phyloP scores from a whole-genome alignment of 1,140 invertebrate species.

The Panagrolaimus sp. region DNA sequence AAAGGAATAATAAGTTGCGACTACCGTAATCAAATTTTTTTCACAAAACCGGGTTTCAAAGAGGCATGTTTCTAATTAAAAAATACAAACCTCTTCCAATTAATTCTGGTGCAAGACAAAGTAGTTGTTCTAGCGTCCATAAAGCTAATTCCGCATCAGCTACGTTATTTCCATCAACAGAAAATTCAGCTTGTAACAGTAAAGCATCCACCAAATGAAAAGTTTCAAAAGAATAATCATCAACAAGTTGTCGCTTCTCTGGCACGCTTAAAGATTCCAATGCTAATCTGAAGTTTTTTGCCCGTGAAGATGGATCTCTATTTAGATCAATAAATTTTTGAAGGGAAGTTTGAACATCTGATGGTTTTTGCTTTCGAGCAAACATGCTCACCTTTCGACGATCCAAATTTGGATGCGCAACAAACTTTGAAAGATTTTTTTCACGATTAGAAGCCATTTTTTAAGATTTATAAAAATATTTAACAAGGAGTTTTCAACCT shows the following conservation, averaged over 20 bases:
- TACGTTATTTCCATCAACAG: slow-evolving; percentile 30
- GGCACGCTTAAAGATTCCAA: slow-evolving; percentile 42
- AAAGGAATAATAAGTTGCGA: too few species aligned
- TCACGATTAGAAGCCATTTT: too few species aligned
- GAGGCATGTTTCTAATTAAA: background rate
- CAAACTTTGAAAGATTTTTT: too few species aligned
- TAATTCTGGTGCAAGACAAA: slow-evolving; percentile 51
- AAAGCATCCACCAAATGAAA: slow-evolving; percentile 55
- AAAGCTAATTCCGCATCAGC: slow-evolving; percentile 51
- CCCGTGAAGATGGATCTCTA: slow-evolving; percentile 44
- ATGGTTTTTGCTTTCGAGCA: slow-evolving; percentile 46
- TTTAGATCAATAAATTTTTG: slow-evolving; percentile 47
- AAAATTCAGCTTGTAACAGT: slow-evolving; percentile 38
- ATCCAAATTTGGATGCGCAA: background rate
- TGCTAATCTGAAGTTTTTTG: slow-evolving; percentile 49
- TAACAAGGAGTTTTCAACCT: background rate
- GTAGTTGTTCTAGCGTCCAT: slow-evolving; percentile 53
- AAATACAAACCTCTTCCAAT: slow-evolving; percentile 42
- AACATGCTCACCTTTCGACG: slow-evolving; percentile 29
- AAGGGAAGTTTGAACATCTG: slow-evolving; percentile 48
- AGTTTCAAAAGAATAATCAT: slow-evolving; percentile 52
- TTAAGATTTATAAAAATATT: too few species aligned
- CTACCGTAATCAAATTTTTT: too few species aligned
- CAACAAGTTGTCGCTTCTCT: slow-evolving; percentile 54
- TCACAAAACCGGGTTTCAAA: too few species aligned